These are phyloP conservation scores for Anableps anableps DNA, from an alignment of 2,797 vertebrate genomes.

Conservation along the genomic window DNA sequence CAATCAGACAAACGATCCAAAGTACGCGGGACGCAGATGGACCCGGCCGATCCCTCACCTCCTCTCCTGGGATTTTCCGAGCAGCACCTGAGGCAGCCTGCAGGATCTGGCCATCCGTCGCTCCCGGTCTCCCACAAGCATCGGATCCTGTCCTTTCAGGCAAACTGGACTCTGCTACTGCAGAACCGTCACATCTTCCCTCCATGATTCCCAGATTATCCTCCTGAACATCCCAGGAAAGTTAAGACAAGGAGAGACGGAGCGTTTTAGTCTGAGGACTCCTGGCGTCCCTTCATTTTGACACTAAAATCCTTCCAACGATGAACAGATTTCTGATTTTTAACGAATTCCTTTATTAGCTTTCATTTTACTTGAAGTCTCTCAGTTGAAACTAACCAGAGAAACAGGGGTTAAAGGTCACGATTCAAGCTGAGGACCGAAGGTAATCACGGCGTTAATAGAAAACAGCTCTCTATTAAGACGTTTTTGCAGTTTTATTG, in stretches of 20 bases:
- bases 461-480: background rate
- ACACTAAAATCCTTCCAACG: background rate
- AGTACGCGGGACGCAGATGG: background rate
- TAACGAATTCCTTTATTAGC: background rate
- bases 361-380: too few species aligned
- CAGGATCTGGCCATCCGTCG: background rate
- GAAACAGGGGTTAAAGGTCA: background rate
- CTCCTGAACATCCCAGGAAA: background rate
- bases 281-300: background rate
- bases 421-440: background rate
- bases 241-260: background rate
- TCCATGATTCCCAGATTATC: background rate
- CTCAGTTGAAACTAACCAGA: background rate
- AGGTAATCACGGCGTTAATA: background rate
- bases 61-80: background rate
- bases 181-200: background rate
- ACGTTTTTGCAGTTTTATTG: background rate
- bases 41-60: background rate
- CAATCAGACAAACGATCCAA: background rate
- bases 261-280: background rate
- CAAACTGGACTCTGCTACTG: background rate
- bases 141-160: background rate
- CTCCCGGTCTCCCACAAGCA: background rate
- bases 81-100: background rate
- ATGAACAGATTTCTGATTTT: background rate